These are phyloP conservation scores for Prosopocoilus inquinatus DNA, from an alignment of 2,888 invertebrate genomes.

Conservation along the genomic window DNA sequence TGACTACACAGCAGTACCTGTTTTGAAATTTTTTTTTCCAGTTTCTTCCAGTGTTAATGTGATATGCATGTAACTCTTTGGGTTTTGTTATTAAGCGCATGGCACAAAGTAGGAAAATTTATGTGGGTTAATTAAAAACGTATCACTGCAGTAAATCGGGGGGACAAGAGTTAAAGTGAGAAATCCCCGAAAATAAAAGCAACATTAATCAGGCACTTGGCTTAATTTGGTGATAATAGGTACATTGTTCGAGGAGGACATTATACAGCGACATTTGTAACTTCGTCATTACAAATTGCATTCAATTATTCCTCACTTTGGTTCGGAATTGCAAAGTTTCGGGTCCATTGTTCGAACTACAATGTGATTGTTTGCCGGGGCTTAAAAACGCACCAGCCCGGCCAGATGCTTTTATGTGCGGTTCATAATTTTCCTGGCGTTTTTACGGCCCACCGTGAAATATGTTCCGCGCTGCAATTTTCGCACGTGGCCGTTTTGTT, in stretches of 20 bases:
- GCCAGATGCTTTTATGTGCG: constrained; percentile 6
- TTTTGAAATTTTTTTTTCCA: too few species aligned
- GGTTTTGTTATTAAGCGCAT: too few species aligned
- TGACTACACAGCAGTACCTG: too few species aligned
- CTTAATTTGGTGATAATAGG: constrained; percentile 24
- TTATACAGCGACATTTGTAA: constrained; percentile 23
- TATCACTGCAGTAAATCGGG: too few species aligned
- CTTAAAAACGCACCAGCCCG: constrained; percentile 12
- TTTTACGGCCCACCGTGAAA: not conserved
- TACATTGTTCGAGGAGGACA: constrained; percentile 20
- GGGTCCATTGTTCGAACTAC: constrained; percentile 16
- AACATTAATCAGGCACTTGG: constrained; percentile 22
- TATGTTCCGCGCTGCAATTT: not conserved
- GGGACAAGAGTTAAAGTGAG: not conserved
- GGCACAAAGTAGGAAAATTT: too few species aligned
- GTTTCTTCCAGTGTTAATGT: too few species aligned
- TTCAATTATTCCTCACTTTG: constrained; percentile 25
- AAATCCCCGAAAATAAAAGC: constrained; percentile 2
- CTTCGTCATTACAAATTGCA: constrained; percentile 27
- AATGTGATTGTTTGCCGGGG: constrained; percentile 17
- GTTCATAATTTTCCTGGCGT: constrained; percentile 4
- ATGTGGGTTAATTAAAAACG: too few species aligned
- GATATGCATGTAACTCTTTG: too few species aligned
- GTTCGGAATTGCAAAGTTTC: constrained; percentile 24
- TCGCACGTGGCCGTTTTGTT: not conserved